These are phyloP conservation scores for Apodemus sylvaticus DNA, from an alignment of 2,113 vertebrate species.

Conservation along the genomic window DNA sequence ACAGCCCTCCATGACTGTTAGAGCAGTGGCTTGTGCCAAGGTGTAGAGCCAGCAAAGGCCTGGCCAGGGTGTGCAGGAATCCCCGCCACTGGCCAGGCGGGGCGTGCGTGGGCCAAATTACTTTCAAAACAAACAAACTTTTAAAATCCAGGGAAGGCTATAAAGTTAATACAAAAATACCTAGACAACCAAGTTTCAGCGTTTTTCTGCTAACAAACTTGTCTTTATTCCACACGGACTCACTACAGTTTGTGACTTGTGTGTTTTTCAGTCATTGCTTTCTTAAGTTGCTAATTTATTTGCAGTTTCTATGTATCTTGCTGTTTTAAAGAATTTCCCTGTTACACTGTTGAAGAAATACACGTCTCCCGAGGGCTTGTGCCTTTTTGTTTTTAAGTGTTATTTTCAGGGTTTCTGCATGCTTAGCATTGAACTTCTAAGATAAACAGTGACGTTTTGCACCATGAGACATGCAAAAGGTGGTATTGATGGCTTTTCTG, in stretches of 20 bases:
- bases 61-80: neutral
- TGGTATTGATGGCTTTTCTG: constrained; percentile 60
- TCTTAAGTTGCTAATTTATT: constrained; percentile 81
- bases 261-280: constrained; percentile 45
- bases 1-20: too few relatives aligned
- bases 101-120: neutral
- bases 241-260: constrained; percentile 28
- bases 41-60: rapidly evolving
- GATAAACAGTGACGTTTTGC: constrained; percentile 54
- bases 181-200: constrained; percentile 42
- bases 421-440: constrained; percentile 77
- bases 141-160: neutral
- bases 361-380: constrained; percentile 75
- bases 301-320: constrained; percentile 70
- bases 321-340: constrained; percentile 74
- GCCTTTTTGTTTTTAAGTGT: constrained; percentile 81
- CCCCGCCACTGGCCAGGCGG: neutral
- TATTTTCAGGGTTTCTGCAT: constrained; percentile 80
- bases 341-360: constrained; percentile 74
- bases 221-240: constrained; percentile 53
- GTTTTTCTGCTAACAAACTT: constrained; percentile 27
- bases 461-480: constrained; percentile 66
- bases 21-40: neutral
- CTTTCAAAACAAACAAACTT: neutral
- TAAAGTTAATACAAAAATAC: constrained; percentile 14